These are phyloP conservation scores for Aphelocoma californica DNA, from an alignment of 2,797 vertebrate genomes.

Conservation along the genomic window DNA sequence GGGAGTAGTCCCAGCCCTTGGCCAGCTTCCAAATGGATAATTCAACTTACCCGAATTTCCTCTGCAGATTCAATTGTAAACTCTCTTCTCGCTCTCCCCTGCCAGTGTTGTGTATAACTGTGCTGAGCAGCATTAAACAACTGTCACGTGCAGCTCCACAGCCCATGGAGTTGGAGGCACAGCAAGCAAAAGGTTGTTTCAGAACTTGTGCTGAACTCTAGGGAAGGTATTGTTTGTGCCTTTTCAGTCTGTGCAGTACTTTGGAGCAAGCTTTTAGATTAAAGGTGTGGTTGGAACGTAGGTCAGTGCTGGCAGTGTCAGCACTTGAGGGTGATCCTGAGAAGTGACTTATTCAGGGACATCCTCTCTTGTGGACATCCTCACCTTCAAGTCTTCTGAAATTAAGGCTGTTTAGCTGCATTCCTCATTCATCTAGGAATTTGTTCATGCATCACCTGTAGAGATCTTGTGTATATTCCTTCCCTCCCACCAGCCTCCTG, in stretches of 20 bases:
- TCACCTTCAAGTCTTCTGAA: background rate
- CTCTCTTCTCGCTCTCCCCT: slow-evolving; percentile 12
- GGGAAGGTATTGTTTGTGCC: background rate
- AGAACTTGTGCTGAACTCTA: background rate
- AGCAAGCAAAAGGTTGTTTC: background rate
- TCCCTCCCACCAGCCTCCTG: background rate
- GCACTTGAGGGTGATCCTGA: background rate
- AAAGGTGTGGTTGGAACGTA: background rate
- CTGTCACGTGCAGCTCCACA: background rate
- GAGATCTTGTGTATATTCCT: background rate
- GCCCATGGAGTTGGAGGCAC: background rate
- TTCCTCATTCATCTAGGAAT: background rate
- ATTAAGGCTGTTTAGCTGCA: background rate
- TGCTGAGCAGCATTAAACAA: background rate
- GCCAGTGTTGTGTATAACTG: background rate
- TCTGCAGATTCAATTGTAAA: slow-evolving; percentile 49
- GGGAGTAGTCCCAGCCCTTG: slow-evolving; percentile 24
- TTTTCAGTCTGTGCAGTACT: background rate
- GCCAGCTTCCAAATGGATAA: slow-evolving; percentile 42
- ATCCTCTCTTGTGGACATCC: background rate
- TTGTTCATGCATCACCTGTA: background rate
- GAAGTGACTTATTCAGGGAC: background rate
- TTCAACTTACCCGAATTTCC: slow-evolving; percentile 51
- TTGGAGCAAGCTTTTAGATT: background rate
- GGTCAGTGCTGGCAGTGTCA: background rate